Evolutionary conservation across 2,888 invertebrate species (phyloP), one percentile per base, ranked within the genome.

Genomic region (Diplazon laetatorius): DNA sequence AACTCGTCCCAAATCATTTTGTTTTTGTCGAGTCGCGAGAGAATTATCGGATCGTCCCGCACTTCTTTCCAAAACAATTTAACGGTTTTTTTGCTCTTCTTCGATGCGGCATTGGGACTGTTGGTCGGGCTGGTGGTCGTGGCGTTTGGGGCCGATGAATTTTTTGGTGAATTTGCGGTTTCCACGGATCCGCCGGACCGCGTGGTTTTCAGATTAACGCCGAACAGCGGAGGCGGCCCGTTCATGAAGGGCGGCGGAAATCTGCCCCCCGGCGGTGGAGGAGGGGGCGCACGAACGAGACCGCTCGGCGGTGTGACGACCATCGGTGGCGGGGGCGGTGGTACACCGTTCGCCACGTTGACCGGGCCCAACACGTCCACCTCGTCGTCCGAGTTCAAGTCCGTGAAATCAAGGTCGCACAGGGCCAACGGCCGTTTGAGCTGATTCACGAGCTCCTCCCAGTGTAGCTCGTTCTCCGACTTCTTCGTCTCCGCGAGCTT

Each of bases 1-100:
- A 99, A 91, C 88, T 97, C 97, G 89, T 98, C 97, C 99, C 99
- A 99, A 88, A 99, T 96, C 86, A 95, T 95, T 65, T 90, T 90
- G 82, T 89, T 88, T 66, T 89, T 88, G 62, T 89, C 95, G 94
- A 81, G 93, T 92, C 88, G 85, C n/a, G 81, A 90, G 59, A 95
- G 92, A 79, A 94, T 94, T 39, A 95, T 92, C 0, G 95, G 94
- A 87, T 95, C 95, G 82, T 97, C 97, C 83, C 96, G 94, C 6
- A 97, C 96, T 91, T 99, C 98, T 89, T 97, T 97, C 99, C 99
- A 99, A 91, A 99, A 99, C 65, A 99, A 92, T 91, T 98, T 98
- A 12, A 99, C 96, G 22, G 99, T 99, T 91, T 99, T 98, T 92
- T 98, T 98, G 88, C 95, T 97, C 89, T 97, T 97, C 89, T 95